Percentiles rank a stretch among this genome's conserved stretches.
Conservation (phyloP, 2,888 invertebrate species). For the Holacanthella duospinosa region DNA sequence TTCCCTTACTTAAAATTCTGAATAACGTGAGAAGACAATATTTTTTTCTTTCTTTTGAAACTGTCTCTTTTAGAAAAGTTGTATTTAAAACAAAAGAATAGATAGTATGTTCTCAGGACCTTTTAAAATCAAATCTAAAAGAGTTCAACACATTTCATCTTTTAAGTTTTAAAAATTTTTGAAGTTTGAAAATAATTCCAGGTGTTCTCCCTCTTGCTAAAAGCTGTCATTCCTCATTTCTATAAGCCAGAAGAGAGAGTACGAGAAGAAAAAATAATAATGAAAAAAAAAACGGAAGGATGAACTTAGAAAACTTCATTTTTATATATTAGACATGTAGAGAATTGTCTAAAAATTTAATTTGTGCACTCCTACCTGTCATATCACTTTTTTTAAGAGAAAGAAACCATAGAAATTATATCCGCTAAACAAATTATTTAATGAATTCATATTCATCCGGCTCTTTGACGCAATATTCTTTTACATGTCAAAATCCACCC, state of each 20-base stretch:
- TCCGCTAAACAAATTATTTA: background rate
- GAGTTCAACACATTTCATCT: background rate
- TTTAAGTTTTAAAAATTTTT: background rate
- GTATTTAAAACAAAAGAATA: no score
- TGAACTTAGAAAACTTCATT: conserved; percentile 3
- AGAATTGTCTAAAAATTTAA: background rate
- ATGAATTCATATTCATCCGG: background rate
- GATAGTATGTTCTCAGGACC: background rate
- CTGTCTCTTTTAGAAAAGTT: no score
- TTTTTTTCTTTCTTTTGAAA: no score
- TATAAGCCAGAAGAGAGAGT: background rate
- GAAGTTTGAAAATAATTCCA: background rate
- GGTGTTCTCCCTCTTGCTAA: background rate
- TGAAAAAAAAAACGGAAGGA: background rate
- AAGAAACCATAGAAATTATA: background rate
- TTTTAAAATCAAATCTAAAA: background rate
- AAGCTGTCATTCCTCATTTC: background rate
- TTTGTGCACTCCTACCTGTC: background rate
- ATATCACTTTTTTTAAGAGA: background rate
- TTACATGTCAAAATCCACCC: no score
- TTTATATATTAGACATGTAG: background rate
- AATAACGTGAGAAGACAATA: no score
- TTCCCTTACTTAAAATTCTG: no score
- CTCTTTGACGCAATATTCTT: background rate
- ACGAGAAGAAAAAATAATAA: no score